Percentiles rank a stretch among this genome's conserved stretches.
These are phyloP conservation scores for Syrrhaptes paradoxus DNA, from an alignment of 2,113 vertebrate genomes.

Conservation along the genomic window DNA sequence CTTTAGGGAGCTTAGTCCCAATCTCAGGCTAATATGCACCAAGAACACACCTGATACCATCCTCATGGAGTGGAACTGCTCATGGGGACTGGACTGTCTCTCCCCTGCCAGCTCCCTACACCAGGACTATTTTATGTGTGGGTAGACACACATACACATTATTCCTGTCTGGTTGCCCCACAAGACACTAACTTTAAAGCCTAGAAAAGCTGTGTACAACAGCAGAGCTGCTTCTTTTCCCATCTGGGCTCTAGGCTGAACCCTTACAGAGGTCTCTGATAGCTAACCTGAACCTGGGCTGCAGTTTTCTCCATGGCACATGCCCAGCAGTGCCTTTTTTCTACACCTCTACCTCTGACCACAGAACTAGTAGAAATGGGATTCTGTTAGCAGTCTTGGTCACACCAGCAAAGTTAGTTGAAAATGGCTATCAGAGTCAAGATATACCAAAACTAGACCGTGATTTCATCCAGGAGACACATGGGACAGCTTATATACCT, in stretches of 20 bases:
- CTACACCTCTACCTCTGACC: background rate
- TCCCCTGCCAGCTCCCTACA: background rate
- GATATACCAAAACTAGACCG: background rate
- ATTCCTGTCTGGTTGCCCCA: background rate
- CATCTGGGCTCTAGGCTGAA: background rate
- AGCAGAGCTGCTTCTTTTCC: background rate
- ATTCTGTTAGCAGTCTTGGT: background rate
- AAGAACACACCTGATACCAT: background rate
- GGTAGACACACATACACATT: background rate
- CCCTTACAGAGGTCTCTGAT: accelerated
- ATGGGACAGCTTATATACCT: background rate
- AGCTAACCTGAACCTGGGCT: background rate
- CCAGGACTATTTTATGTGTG: background rate
- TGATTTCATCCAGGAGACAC: background rate
- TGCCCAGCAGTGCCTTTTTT: background rate
- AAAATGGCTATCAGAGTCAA: background rate
- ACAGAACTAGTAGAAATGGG: background rate
- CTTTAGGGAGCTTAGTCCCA: background rate
- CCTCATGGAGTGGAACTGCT: background rate
- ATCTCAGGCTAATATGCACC: background rate
- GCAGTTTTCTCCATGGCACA: background rate
- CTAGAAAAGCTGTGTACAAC: background rate
- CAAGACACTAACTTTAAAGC: background rate
- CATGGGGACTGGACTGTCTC: background rate
- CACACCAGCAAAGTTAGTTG: background rate